Evolutionary conservation across 2,113 vertebrate species (phyloP), one percentile per base, ranked within the genome.

Genomic region (Chlamydotis undulata): DNA sequence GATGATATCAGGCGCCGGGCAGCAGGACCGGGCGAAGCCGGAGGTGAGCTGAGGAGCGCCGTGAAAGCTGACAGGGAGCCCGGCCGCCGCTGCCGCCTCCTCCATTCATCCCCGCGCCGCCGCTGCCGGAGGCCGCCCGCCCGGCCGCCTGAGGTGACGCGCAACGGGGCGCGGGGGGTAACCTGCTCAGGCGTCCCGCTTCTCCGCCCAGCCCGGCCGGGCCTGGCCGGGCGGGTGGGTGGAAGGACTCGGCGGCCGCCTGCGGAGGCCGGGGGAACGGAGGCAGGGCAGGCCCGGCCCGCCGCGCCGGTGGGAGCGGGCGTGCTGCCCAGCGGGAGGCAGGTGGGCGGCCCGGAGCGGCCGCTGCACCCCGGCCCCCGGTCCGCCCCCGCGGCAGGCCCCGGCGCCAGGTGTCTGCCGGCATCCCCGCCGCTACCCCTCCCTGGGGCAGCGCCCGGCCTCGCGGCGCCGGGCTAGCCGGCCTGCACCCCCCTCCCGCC

Each of bases 131-230:
- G 43, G 45, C 68, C 37, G 64, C 23, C 57, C 15, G 64, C 31
- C 59, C 50, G 50, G 24, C 23, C 33, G 59, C 59, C 70, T 55
- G 70, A 92, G 94, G 96, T 90, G 75, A 96, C 91, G 37, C 9
- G 31, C 7, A 31, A 65, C 10, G 31, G 23, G 45, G 11, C 21
- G 43, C 19, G 49, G 55, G n/a, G 63, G 56, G 14, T 39, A 37
- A 45, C 45, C 69, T 71, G 64, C 39, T 4, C 11, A 4, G 65
- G 47, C 17, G 29, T 24, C 45, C 43, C 23, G 25, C 39, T 39
- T 21, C 63, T 33, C 31, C 14, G 57, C 31, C 11, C 25, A 35
- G 37, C 45, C 14, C 14, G 7, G 64, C 22, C 14, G 47, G 65
- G 78, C 41, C 56, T 37, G 39, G 28, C 33, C 8, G 35, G 29